Percentiles rank a stretch among this genome's conserved stretches.
phyloP scores from a whole-genome alignment of 2,797 vertebrate species.

The Macropus fuliginosus region DNA sequence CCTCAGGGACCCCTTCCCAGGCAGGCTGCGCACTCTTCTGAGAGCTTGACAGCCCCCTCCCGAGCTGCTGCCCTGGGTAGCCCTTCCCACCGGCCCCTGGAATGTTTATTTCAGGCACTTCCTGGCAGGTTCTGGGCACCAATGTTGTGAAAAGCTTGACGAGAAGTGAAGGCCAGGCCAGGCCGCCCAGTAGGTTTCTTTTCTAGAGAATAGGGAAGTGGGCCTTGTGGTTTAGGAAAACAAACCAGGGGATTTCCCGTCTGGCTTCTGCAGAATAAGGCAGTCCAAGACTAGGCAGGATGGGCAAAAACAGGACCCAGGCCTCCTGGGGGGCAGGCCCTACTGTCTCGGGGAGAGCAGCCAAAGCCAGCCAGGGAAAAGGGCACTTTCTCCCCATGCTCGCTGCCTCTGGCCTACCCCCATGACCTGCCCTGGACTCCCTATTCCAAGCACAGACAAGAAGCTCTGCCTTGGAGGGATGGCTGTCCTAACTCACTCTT shows the following conservation, averaged over 20 bases:
- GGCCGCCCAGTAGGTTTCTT: neutral
- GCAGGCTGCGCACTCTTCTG: no score
- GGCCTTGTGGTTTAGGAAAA: neutral
- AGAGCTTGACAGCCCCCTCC: no score
- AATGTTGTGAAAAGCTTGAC: neutral
- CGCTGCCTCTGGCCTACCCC: no score
- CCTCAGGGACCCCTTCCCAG: no score
- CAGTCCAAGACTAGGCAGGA: neutral
- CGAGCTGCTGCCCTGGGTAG: neutral
- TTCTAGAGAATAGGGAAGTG: neutral
- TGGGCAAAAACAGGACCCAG: neutral
- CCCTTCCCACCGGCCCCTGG: neutral
- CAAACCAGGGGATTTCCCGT: neutral
- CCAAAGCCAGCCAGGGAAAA: neutral
- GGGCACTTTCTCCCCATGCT: neutral
- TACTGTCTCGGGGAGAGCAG: neutral
- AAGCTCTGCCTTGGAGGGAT: neutral
- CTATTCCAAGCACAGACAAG: neutral
- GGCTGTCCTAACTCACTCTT: neutral
- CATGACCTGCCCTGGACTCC: neutral
- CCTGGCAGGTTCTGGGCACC: neutral
- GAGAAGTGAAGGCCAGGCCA: neutral
- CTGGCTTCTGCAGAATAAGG: neutral
- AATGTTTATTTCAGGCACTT: neutral
- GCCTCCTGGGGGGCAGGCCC: neutral